A percentile compares a stretch with the other conserved stretches of the same genome.
Conservation (phyloP, 2,113 vertebrate genomes). For the Crotophaga sulcirostris region DNA sequence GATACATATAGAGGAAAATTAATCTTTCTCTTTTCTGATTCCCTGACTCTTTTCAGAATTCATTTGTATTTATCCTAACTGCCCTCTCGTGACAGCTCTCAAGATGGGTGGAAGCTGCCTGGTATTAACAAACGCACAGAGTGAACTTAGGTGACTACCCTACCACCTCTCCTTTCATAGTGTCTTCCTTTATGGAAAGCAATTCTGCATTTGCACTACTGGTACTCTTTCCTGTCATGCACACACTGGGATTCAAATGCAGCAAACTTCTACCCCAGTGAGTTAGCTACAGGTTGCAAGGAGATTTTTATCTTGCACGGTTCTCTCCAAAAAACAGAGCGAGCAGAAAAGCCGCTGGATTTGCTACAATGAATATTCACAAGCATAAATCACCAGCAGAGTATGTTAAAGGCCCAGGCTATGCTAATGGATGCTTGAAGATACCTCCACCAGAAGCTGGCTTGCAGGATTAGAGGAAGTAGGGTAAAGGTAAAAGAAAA, state of each 20-base stretch:
- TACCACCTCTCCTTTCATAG: background rate
- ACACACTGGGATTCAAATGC: background rate
- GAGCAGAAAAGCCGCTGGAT: slow-evolving; percentile 39
- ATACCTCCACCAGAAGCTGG: slow-evolving; percentile 16
- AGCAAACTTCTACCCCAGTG: background rate
- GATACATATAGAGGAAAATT: background rate
- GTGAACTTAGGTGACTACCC: background rate
- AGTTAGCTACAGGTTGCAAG: background rate
- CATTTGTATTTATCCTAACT: background rate
- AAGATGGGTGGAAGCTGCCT: background rate
- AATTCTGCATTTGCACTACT: background rate
- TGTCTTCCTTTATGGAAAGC: background rate
- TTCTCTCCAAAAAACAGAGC: background rate
- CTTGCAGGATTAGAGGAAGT: background rate
- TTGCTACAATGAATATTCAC: slow-evolving; percentile 61
- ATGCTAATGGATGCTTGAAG: slow-evolving; percentile 12
- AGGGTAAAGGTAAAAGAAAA: slow-evolving; percentile 25
- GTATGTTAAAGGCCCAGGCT: background rate
- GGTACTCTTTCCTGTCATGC: background rate
- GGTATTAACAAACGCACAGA: background rate
- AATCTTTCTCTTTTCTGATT: background rate
- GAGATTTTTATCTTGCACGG: background rate
- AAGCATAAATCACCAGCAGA: slow-evolving; percentile 28
- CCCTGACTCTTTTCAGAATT: background rate
- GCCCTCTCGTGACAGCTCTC: background rate